These are phyloP conservation scores for Nipponacmea schrenckii DNA, from an alignment of 2,888 invertebrate species.

Conservation along the genomic window DNA sequence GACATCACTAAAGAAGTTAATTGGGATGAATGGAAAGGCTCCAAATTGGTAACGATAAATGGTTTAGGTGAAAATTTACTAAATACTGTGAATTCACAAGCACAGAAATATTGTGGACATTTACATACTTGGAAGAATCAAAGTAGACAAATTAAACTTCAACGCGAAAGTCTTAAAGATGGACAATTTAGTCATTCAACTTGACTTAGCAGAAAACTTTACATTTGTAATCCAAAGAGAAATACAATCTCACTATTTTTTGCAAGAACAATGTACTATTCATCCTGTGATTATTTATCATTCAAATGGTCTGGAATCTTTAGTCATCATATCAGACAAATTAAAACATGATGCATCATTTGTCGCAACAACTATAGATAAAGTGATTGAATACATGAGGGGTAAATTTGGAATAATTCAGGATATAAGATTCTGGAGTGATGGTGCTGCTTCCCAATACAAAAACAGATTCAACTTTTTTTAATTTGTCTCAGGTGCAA, in stretches of 20 bases:
- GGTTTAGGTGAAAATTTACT: background rate
- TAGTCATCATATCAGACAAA: too few relatives aligned
- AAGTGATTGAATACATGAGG: too few relatives aligned
- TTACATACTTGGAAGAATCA: constrained; percentile 10
- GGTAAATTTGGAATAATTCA: background rate
- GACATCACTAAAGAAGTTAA: background rate
- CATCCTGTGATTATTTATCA: constrained; percentile 13
- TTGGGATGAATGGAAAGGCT: too few relatives aligned
- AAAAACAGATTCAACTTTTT: constrained; percentile 13
- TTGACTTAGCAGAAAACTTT: constrained; percentile 20
- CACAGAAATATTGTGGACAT: constrained; percentile 1
- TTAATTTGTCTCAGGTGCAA: background rate
- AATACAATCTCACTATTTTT: constrained; percentile 4
- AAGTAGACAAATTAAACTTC: background rate
- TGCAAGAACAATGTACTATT: background rate
- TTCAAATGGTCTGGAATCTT: too few relatives aligned
- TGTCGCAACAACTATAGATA: too few relatives aligned
- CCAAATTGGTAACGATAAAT: background rate
- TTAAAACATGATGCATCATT: too few relatives aligned
- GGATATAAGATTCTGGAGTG: constrained; percentile 15
- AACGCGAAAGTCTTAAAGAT: background rate
- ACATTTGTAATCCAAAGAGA: constrained; percentile 8
- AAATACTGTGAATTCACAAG: background rate
- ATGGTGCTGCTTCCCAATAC: constrained; percentile 12
- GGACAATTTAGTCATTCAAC: background rate